These are phyloP conservation scores for Prunella fulvescens DNA, from an alignment of 2,113 vertebrate species.

Conservation along the genomic window DNA sequence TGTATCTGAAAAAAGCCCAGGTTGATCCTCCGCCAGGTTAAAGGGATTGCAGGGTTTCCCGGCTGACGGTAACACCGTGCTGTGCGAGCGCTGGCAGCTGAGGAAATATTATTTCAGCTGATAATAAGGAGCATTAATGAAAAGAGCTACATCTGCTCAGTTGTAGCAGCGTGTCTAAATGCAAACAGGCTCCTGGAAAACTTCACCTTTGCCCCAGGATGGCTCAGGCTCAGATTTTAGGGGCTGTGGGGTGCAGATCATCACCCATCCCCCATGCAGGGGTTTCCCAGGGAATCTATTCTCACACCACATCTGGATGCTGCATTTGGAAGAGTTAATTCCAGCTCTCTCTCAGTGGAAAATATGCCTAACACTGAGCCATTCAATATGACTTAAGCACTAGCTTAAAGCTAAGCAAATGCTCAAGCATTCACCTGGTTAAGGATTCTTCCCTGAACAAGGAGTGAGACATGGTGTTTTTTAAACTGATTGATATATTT, in stretches of 20 bases:
- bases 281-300: background rate
- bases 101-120: slow-evolving; percentile 31
- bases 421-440: slow-evolving; percentile 34
- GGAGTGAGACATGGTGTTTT: slow-evolving; percentile 21
- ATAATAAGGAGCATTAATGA: slow-evolving; percentile 9
- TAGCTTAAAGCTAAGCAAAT: background rate
- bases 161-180: background rate
- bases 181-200: background rate
- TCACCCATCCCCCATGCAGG: accelerated
- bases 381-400: background rate
- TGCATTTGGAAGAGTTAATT: background rate
- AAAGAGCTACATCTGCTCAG: background rate
- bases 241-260: background rate
- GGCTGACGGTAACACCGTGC: background rate
- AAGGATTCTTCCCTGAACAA: background rate
- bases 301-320: background rate
- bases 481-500: slow-evolving; percentile 56
- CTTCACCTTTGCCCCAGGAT: accelerated
- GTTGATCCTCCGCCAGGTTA: slow-evolving; percentile 25
- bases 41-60: slow-evolving; percentile 45
- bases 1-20: background rate
- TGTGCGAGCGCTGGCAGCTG: background rate
- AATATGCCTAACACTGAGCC: background rate
- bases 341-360: background rate
- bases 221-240: background rate